Evolutionary conservation across 2,797 vertebrate genomes (phyloP).

Genomic region (Poecilia wingei): DNA sequence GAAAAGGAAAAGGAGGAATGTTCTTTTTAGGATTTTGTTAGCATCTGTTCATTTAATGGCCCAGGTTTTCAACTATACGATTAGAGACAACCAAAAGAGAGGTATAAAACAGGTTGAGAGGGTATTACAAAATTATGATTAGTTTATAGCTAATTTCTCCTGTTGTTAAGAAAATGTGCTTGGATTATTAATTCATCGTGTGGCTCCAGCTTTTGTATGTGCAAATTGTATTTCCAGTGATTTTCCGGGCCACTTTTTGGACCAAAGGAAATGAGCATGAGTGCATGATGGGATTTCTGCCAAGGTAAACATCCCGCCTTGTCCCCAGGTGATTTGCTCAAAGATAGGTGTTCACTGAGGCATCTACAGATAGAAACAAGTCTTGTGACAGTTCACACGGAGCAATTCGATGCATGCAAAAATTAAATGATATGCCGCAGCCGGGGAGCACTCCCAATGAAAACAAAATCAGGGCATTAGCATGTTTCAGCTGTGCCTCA

Average conservation of each 20-base stretch:
- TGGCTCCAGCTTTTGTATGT: conserved; percentile 10
- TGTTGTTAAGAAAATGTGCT: conserved; percentile 40
- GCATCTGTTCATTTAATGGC: conserved; percentile 71
- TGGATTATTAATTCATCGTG: conserved; percentile 23
- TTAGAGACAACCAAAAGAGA: conserved; percentile 21
- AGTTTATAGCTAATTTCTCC: conserved; percentile 61
- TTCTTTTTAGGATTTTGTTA: conserved; percentile 65
- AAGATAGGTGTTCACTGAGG: conserved; percentile 69
- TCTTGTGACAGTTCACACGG: conserved; percentile 75
- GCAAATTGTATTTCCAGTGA: conserved; percentile 47
- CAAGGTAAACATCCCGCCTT: conserved; percentile 68
- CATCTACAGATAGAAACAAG: conserved; percentile 70
- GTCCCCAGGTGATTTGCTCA: conserved; percentile 71
- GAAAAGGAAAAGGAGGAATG: conserved; percentile 64
- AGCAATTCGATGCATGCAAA: conserved; percentile 75
- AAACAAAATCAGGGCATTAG: conserved; percentile 79
- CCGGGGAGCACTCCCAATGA: conserved; percentile 72
- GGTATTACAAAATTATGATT: conserved; percentile 68
- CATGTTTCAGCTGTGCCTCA: conserved; percentile 81
- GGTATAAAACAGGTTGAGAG: conserved; percentile 33
- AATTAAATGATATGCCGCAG: conserved; percentile 79
- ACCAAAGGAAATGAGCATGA: conserved; percentile 71
- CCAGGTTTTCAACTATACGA: conserved; percentile 56
- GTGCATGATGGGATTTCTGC: conserved; percentile 72
- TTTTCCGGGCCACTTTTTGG: conserved; percentile 46